Base-by-base conservation (phyloP, 2,888 invertebrate species). In the Myopa tessellatipennis region DNA sequence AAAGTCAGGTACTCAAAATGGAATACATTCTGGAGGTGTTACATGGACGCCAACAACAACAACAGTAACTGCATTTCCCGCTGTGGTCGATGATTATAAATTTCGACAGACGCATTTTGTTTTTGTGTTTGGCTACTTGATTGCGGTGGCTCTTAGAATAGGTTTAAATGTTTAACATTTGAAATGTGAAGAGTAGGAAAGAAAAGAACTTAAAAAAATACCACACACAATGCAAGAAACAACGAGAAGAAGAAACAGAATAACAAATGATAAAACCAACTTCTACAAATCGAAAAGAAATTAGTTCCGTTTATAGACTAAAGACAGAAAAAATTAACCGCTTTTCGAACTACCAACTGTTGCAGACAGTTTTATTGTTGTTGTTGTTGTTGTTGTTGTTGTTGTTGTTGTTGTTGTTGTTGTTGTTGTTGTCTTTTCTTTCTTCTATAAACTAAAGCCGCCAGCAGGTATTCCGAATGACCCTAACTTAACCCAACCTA, bases 61-160 rank as follows among this genome's bases (percentile, higher is more conserved):
- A 36, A 14, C 12, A 38, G 16, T 4, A 72, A 55, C 10, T 52
- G 36, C 34, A 4, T 58, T 60, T 60, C 45, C 69, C 36, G 67
- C 65, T 26, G 16, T 34, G 70, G 18, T 50, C 61, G 34, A 40
- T 40, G 45, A 61, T 40, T 61, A 73, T 73, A 73, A 73, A 73
- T 69, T 70, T 63, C 71, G 74, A 74, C 69, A 68, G 77, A 61
- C 80, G 79, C 76, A 79, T 80, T 80, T 45, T 79, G 79, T 80
- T 74, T 77, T 73, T 45, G 45, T 6, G 45, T 79, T 80, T 80
- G 78, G 79, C 74, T 76, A 76, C 70, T 45, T 61, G 70, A 69
- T 80, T 80, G 76, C 69, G 78, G 76, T 72, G 58, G 52, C 55
- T 58, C 50, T 26, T 45, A 40, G 7, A 40, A 16, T 45, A 68